These are phyloP conservation scores for Penaeus vannamei DNA, from an alignment of 1,140 invertebrate species.

Conservation along the genomic window DNA sequence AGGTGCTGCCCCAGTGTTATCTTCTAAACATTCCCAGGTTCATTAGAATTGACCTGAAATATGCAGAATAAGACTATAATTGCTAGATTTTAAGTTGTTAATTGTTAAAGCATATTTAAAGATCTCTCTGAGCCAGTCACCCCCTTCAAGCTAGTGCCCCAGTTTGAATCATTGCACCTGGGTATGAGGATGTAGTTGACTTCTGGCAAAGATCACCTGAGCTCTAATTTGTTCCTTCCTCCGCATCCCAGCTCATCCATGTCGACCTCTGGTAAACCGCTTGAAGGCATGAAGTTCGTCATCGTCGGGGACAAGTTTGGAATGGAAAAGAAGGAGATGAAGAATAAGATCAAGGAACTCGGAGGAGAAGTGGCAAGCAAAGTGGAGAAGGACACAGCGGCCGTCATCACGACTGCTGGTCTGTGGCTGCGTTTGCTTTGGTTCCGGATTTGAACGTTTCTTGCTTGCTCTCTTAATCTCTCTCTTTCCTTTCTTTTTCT, in stretches of 20 bases:
- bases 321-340: slow-evolving; percentile 76
- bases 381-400: slow-evolving; percentile 79
- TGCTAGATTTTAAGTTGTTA: too few relatives aligned
- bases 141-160: too few relatives aligned
- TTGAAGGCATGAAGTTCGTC: slow-evolving; percentile 87
- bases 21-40: too few relatives aligned
- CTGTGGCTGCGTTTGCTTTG: neutral
- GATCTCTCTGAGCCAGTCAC: too few relatives aligned
- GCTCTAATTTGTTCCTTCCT: neutral
- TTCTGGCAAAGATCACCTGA: neutral
- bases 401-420: slow-evolving; percentile 83
- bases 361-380: slow-evolving; percentile 83
- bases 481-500: too few relatives aligned
- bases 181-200: neutral
- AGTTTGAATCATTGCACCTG: too few relatives aligned
- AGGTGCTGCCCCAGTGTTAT: too few relatives aligned
- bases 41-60: too few relatives aligned
- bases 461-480: neutral
- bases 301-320: slow-evolving; percentile 76
- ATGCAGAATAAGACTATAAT: too few relatives aligned
- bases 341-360: slow-evolving; percentile 80
- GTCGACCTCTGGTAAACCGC: slow-evolving; percentile 72
- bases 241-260: slow-evolving; percentile 65
- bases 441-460: neutral
- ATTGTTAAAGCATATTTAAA: too few relatives aligned